Percentiles rank a stretch among this genome's conserved stretches.
Conservation (phyloP, 2,888 invertebrate genomes). For the Choreutis nemorana region DNA sequence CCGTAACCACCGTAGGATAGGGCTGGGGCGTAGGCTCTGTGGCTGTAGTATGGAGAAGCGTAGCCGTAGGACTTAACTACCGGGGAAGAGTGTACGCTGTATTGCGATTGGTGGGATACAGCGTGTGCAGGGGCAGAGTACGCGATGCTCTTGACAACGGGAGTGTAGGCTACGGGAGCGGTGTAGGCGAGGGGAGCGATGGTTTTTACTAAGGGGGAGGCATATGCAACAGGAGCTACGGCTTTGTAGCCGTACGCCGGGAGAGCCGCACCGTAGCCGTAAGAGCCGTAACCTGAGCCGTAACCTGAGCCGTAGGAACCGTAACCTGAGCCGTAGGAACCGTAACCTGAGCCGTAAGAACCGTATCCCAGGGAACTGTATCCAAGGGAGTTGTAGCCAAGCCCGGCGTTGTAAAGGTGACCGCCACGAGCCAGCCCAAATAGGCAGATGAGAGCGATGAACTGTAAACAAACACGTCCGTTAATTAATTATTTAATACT, state of each 20-base stretch:
- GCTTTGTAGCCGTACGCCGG: too few species aligned
- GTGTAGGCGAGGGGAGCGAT: slow-evolving; percentile 7
- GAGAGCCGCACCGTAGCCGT: slow-evolving; percentile 9
- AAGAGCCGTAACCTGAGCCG: slow-evolving; percentile 15
- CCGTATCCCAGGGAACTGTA: slow-evolving; percentile 9
- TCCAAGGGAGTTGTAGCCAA: slow-evolving; percentile 12
- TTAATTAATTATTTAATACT: neutral
- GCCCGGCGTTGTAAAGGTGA: slow-evolving; percentile 20
- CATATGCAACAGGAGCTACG: slow-evolving; percentile 2
- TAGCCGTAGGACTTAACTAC: slow-evolving; percentile 21
- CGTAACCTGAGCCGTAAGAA: slow-evolving; percentile 16
- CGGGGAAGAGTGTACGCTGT: slow-evolving; percentile 27
- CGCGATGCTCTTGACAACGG: slow-evolving; percentile 4
- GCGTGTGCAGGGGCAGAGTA: slow-evolving; percentile 15
- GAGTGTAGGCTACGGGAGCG: slow-evolving; percentile 7
- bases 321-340: slow-evolving; percentile 17
- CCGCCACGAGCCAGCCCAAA: slow-evolving; percentile 29
- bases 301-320: slow-evolving; percentile 19
- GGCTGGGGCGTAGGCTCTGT: slow-evolving; percentile 14
- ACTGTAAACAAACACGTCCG: slow-evolving; percentile 19
- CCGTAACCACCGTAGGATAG: slow-evolving; percentile 16
- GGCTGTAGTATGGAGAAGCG: slow-evolving; percentile 6
- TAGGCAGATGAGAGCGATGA: slow-evolving; percentile 26
- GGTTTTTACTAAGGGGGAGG: slow-evolving; percentile 5
- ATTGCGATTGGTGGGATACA: slow-evolving; percentile 29